Conservation (phyloP, 2,888 invertebrate species). For the Pyrrhosoma nymphula region DNA sequence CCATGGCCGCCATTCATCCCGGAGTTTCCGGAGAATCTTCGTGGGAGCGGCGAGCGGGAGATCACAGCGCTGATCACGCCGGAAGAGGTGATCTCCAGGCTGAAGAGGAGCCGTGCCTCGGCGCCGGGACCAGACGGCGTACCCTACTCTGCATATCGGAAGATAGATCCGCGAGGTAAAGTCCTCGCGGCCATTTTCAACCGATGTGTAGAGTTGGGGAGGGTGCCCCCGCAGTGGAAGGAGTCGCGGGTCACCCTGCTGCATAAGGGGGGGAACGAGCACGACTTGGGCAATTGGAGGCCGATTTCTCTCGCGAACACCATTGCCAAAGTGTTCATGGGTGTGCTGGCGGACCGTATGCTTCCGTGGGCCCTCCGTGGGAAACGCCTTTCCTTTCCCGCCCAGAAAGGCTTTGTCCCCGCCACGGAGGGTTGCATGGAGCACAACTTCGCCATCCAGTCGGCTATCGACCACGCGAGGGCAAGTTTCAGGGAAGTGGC, state of each 20-base stretch:
- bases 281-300: constrained; percentile 71
- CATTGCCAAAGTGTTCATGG: constrained; percentile 59
- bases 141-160: constrained; percentile 70
- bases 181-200: background rate
- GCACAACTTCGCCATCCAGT: constrained; percentile 75
- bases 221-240: constrained; percentile 70
- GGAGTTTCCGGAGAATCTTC: background rate
- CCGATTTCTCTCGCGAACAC: constrained; percentile 72
- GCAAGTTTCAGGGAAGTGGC: too few species aligned
- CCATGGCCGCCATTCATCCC: background rate
- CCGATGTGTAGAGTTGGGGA: background rate
- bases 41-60: background rate
- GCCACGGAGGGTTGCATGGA: constrained; percentile 75
- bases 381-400: background rate
- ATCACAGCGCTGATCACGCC: background rate
- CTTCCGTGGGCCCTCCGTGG: constrained; percentile 70
- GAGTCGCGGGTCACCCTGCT: constrained; percentile 71
- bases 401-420: constrained; percentile 76
- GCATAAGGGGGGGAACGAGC: constrained; percentile 71
- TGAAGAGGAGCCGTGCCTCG: constrained; percentile 70
- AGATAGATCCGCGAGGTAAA: constrained; percentile 70
- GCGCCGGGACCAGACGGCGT: constrained; percentile 73
- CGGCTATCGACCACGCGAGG: constrained; percentile 72
- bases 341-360: constrained; percentile 72
- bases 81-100: constrained; percentile 52